Evolutionary conservation across 2,113 vertebrate genomes (phyloP), one percentile per base, ranked within the genome.

Genomic region (Rattus rattus): DNA sequence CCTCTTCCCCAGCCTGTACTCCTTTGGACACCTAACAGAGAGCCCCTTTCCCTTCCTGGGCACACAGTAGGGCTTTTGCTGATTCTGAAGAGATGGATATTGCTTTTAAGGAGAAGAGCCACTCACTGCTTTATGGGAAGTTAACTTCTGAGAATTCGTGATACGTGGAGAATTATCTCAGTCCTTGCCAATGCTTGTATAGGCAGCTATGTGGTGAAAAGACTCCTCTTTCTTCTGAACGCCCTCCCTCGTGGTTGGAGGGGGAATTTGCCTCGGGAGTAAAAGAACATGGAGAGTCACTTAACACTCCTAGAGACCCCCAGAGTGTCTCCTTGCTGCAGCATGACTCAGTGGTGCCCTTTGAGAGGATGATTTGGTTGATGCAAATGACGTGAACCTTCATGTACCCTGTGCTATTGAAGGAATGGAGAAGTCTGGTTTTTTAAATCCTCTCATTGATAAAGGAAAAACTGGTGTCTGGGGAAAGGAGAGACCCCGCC

Each of bases 71-170:
- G 93, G 19, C 56, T 84, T 73, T 56, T 56, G 63, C n/a, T 10
- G 2, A 9, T 3, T n/a, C 86, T 6, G 59, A 22, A 36, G 9
- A 70, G 28, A 43, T 49, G 65, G 83, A 79, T 91, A 30, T 14
- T 12, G 14, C 65, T 5, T 88, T 87, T 84, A 93, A 89, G 94
- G 69, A 96, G 80, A 59, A 2, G 19, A 73, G 75, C 28, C 79
- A 91, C 95, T 8, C 0, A 26, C 80, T 39, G 22, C 79, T 56
- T 79, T 72, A 88, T 28, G 72, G 72, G 88, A 97, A 96, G 96
- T 91, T 89, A 93, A 94, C 90, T 94, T 96, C 75, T 84, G 84
- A 90, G 92, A 93, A 92, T 97, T 90, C 93, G 80, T 90, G 88
- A 88, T 76, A 63, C 73, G 73, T 65, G 83, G 61, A 96, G 96